phyloP scores from a whole-genome alignment of 2,888 invertebrate species.

The Cheilosia soror region DNA sequence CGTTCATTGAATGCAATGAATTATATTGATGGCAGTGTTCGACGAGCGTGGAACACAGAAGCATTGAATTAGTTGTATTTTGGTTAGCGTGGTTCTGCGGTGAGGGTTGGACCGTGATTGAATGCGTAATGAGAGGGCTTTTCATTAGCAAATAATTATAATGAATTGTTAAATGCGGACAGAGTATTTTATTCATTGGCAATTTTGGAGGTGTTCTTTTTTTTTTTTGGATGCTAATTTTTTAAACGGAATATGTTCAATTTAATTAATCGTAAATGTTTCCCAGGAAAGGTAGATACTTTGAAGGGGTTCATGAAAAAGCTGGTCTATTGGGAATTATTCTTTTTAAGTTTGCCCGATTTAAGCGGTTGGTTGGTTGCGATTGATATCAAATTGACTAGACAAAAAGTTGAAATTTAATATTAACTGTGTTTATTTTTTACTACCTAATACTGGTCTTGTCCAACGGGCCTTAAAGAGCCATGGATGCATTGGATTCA shows the following conservation, averaged over 20 bases:
- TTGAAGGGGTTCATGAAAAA: background rate
- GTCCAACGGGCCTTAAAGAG: no score
- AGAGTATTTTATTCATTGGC: conserved; percentile 35
- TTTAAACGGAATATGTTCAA: conserved; percentile 12
- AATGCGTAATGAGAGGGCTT: conserved; percentile 70
- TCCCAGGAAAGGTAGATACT: background rate
- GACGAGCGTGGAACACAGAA: conserved; percentile 2
- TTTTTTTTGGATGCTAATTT: conserved; percentile 3
- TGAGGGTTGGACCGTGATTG: conserved; percentile 63
- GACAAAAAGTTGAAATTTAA: no score
- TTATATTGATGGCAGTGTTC: conserved; percentile 40
- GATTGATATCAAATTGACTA: no score
- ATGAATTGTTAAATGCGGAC: conserved; percentile 35
- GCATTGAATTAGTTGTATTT: conserved; percentile 73
- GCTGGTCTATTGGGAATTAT: background rate
- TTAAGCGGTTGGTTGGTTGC: no score
- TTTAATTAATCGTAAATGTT: conserved; percentile 21
- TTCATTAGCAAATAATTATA: conserved; percentile 72
- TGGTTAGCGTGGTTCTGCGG: conserved; percentile 62
- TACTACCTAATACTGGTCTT: no score
- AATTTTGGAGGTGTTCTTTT: conserved; percentile 16
- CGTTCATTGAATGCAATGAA: conserved; percentile 59
- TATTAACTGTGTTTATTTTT: no score
- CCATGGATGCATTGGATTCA: no score
- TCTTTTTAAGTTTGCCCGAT: no score